Evolutionary conservation across 2,888 invertebrate species (phyloP).

Genomic region (Ophion ventricosus): DNA sequence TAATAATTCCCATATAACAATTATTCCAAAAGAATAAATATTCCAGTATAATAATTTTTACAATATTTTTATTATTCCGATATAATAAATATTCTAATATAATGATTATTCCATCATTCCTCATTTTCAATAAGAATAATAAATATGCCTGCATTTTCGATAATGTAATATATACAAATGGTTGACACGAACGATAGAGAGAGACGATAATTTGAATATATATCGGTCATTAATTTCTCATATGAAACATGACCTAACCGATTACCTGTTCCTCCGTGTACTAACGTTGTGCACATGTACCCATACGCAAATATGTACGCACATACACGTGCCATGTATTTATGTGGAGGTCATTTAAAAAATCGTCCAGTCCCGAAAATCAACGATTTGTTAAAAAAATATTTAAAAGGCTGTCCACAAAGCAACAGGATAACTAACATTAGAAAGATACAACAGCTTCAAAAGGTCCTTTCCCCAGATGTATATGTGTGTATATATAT

Average conservation of each 20-base stretch:
- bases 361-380: background rate
- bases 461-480: background rate
- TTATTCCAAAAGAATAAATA: too few species aligned
- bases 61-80: too few species aligned
- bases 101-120: too few species aligned
- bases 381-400: background rate
- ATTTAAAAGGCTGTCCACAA: background rate
- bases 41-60: too few species aligned
- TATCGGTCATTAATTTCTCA: conserved; percentile 52
- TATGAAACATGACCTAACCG: conserved; percentile 30
- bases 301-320: too few species aligned
- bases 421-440: background rate
- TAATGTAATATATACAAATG: too few species aligned
- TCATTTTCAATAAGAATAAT: too few species aligned
- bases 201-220: background rate
- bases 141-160: too few species aligned
- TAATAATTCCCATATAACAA: too few species aligned
- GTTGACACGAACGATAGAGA: background rate
- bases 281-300: background rate
- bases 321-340: too few species aligned
- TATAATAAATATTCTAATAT: too few species aligned
- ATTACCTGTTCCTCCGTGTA: conserved; percentile 45
- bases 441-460: background rate
- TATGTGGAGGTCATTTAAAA: too few species aligned
- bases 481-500: background rate